Base-by-base conservation (phyloP, 2,797 vertebrate genomes). In the Phoeniculus purpureus region DNA sequence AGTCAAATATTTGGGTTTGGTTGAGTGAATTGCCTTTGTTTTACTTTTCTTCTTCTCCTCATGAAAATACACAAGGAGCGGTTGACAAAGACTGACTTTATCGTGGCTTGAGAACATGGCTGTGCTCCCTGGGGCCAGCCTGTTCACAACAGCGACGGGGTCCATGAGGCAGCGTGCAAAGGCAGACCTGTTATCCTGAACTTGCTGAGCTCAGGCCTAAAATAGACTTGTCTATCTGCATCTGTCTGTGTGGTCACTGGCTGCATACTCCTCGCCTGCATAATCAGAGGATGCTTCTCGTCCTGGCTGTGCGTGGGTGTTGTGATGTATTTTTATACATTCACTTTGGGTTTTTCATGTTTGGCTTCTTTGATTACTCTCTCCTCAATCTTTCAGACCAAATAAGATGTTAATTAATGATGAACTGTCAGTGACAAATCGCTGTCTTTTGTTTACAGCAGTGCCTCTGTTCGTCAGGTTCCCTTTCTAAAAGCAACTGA, bases 341-440 rank as follows among this genome's bases (percentile, higher is more conserved):
- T 80, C 74, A 26, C 14, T 82, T 70, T 4, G 20, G 22, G 48
- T 43, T 91, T 91, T 85, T 89, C 29, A 12, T 80, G 80, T 80
- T 45, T 40, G n/a, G 29, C 66, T 70, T 89, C 56, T 70, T 43
- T 64, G 31, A 54, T 76, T 66, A 81, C 68, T 56, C 40, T 80
- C n/a, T 27, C 43, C n/a, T 81, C 80, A 66, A 0, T 82, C 80
- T 94, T 93, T 93, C 88, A 82, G 79, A 62, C 59, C 80, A 81
- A 93, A 65, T 59, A 83, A 77, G 29, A 66, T 58, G 26, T 23
- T 86, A 88, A 94, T 85, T 85, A 89, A 75, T 2, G 2, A 91
- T 61, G 85, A 92, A 51, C 60, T 77, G 62, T 66, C 93, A 90
- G 74, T 81, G 81, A 93, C 83, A 85, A 84, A 86, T 92, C 87